A percentile compares a stretch with the other conserved stretches of the same genome.
Evolutionary conservation across 2,888 invertebrate species (phyloP).

Genomic region (Argynnis bischoffii): DNA sequence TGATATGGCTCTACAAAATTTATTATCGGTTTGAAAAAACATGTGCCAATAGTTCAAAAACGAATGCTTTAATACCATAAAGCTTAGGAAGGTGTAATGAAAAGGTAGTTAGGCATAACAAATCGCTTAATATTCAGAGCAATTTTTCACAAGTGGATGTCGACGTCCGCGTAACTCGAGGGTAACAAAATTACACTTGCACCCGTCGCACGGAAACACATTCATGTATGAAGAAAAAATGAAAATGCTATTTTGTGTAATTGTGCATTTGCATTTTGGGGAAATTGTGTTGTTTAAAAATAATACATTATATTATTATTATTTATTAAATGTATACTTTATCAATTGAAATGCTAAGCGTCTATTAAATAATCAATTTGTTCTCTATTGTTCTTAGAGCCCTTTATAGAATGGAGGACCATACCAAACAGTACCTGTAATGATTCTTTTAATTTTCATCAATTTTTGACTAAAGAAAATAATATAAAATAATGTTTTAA

Average conservation of each 20-base stretch:
- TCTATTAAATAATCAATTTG: too few relatives aligned
- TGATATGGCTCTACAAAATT: too few relatives aligned
- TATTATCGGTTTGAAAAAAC: not conserved
- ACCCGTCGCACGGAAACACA: conserved; percentile 36
- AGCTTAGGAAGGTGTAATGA: conserved; percentile 24
- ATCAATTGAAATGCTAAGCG: too few relatives aligned
- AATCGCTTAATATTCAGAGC: conserved; percentile 46
- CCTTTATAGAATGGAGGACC: too few relatives aligned
- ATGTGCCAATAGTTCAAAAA: conserved; percentile 4
- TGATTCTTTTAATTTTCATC: too few relatives aligned
- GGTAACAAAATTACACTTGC: conserved; percentile 45
- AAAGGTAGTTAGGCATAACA: conserved; percentile 41
- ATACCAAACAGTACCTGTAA: too few relatives aligned
- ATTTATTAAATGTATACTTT: too few relatives aligned
- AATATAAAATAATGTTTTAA: too few relatives aligned
- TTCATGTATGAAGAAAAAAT: conserved; percentile 29
- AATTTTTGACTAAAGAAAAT: too few relatives aligned
- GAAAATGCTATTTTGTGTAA: conserved; percentile 7
- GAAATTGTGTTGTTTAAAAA: not conserved
- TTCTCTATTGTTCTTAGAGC: too few relatives aligned
- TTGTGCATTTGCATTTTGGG: conserved; percentile 3
- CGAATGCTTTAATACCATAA: conserved; percentile 6
- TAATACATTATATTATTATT: too few relatives aligned
- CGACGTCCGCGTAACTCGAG: conserved; percentile 40
- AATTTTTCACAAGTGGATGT: conserved; percentile 45